phyloP scores from a whole-genome alignment of 1,140 invertebrate genomes.

The Sycobia sp. region DNA sequence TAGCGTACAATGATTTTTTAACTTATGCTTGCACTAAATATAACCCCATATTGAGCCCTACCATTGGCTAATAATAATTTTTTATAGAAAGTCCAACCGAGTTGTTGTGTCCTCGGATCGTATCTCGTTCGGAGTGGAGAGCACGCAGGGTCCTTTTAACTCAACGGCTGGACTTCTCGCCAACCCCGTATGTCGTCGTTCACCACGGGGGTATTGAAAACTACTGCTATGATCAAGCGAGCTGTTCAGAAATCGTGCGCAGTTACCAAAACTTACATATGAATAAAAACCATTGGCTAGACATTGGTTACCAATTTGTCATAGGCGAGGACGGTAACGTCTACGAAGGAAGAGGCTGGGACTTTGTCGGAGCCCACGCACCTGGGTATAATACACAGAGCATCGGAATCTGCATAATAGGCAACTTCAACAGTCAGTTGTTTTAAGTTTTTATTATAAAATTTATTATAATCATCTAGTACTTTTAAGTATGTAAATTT shows the following conservation, averaged over 20 bases:
- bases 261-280: conserved; percentile 65
- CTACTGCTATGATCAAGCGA: conserved; percentile 47
- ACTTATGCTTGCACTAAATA: no score
- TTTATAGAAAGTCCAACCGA: no score
- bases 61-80: no score
- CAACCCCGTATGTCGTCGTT: conserved; percentile 48
- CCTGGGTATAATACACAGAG: conserved; percentile 69
- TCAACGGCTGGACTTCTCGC: conserved; percentile 20
- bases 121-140: conserved; percentile 64
- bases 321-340: conserved; percentile 70
- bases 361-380: conserved; percentile 69
- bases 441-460: no score
- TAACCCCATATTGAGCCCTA: no score
- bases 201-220: conserved; percentile 48
- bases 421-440: conserved; percentile 52
- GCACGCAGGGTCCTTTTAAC: conserved; percentile 63
- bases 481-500: no score
- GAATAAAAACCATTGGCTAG: conserved; percentile 68
- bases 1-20: no score
- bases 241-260: conserved; percentile 55
- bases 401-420: conserved; percentile 70
- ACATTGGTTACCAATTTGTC: conserved; percentile 71
- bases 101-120: conserved; percentile 50
- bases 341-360: conserved; percentile 78
- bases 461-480: no score